A percentile compares a stretch with the other conserved stretches of the same genome.
These are phyloP conservation scores for Spheniscus humboldti DNA, from an alignment of 2,797 vertebrate species.

Conservation along the genomic window DNA sequence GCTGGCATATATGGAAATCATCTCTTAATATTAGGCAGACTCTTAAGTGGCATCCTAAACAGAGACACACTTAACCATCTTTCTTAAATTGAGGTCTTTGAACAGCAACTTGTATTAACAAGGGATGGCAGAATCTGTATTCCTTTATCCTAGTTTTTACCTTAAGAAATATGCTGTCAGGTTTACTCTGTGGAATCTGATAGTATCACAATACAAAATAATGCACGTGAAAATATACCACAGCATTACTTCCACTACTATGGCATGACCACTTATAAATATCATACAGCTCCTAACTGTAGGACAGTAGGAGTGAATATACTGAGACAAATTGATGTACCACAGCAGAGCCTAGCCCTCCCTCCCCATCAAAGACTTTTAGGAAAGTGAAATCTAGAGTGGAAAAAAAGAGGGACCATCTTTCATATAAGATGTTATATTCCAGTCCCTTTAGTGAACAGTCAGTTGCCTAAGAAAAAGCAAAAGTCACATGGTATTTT, in stretches of 20 bases:
- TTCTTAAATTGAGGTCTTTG: neutral
- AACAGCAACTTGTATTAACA: neutral
- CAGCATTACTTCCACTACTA: neutral
- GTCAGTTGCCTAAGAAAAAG: neutral
- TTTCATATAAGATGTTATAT: neutral
- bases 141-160: neutral
- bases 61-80: neutral
- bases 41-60: neutral
- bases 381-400: neutral
- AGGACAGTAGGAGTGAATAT: neutral
- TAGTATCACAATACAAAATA: neutral
- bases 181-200: neutral
- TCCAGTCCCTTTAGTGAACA: neutral
- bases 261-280: fast-evolving
- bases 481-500: neutral
- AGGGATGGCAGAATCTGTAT: neutral
- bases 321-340: neutral
- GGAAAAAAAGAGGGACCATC: neutral
- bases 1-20: neutral
- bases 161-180: neutral
- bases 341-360: neutral
- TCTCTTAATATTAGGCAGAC: neutral
- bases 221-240: fast-evolving
- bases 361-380: neutral
- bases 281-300: neutral